These are phyloP conservation scores for Malaclemys terrapin DNA, from an alignment of 2,113 vertebrate species.

Conservation along the genomic window DNA sequence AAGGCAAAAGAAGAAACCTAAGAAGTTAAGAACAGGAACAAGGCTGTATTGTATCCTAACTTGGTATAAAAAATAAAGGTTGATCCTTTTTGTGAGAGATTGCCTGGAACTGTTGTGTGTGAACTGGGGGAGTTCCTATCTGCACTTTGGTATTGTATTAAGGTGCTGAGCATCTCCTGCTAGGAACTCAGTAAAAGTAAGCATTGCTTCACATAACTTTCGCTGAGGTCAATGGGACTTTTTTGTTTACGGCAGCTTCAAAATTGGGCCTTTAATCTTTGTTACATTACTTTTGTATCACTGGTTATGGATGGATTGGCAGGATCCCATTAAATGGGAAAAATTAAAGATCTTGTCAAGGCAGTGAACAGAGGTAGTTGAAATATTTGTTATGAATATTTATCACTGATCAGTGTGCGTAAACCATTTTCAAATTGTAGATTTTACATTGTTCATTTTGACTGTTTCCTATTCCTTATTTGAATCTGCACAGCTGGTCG, in stretches of 20 bases:
- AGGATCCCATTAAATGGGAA: neutral
- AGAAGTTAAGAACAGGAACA: neutral
- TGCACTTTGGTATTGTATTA: neutral
- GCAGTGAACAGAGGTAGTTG: neutral
- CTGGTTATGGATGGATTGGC: neutral
- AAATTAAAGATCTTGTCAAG: neutral
- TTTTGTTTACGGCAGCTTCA: neutral
- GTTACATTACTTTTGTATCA: neutral
- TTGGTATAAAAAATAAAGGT: neutral
- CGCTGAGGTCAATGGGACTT: neutral
- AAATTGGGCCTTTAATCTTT: neutral
- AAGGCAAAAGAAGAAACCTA: neutral
- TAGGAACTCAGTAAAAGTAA: neutral
- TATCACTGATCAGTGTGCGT: neutral
- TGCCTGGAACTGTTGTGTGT: neutral
- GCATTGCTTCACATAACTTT: neutral
- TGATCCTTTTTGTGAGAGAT: neutral
- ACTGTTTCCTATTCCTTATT: neutral
- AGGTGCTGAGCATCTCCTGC: neutral
- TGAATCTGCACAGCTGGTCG: neutral
- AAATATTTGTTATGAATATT: neutral
- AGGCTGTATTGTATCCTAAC: neutral
- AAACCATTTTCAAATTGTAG: neutral
- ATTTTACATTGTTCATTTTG: neutral
- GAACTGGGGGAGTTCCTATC: too few species aligned